Percentiles rank a stretch among this genome's conserved stretches.
phyloP scores from a whole-genome alignment of 53 echinoderm and acorn worm species.

The Luidia sarsii region DNA sequence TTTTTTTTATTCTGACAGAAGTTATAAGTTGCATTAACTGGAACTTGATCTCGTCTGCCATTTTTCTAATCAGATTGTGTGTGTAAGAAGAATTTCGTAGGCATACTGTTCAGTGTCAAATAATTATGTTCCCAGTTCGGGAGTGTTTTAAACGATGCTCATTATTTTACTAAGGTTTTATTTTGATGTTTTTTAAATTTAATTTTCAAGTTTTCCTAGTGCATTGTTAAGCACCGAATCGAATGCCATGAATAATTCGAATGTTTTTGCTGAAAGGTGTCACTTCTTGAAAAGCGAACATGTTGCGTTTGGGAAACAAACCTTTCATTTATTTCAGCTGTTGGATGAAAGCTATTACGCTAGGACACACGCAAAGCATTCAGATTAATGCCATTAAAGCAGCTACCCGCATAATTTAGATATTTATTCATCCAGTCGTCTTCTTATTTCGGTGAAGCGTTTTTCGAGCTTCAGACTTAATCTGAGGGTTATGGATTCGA shows the following conservation, averaged over 20 bases:
- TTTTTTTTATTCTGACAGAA: too few relatives aligned
- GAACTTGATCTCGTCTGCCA: too few relatives aligned
- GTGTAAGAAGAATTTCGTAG: background rate
- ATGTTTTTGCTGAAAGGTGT: too few relatives aligned
- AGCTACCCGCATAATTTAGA: background rate
- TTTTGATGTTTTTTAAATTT: too few relatives aligned
- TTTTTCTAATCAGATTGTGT: background rate
- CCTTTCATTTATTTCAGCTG: background rate
- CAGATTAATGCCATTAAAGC: background rate
- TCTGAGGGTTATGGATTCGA: conserved; percentile 39
- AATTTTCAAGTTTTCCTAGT: too few relatives aligned
- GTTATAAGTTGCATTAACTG: too few relatives aligned
- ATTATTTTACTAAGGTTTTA: background rate
- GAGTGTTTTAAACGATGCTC: background rate
- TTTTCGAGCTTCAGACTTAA: conserved; percentile 53
- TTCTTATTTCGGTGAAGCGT: too few relatives aligned
- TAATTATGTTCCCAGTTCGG: background rate
- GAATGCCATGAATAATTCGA: too few relatives aligned
- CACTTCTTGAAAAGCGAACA: background rate
- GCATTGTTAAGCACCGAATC: too few relatives aligned
- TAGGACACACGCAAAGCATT: background rate
- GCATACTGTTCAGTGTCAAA: background rate
- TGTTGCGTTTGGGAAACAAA: background rate
- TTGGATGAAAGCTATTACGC: background rate
- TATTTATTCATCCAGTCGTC: conserved; percentile 30